Evolutionary conservation across 2,113 vertebrate species (phyloP), one percentile per base, ranked within the genome.

Genomic region (Protomyctophum bolini): DNA sequence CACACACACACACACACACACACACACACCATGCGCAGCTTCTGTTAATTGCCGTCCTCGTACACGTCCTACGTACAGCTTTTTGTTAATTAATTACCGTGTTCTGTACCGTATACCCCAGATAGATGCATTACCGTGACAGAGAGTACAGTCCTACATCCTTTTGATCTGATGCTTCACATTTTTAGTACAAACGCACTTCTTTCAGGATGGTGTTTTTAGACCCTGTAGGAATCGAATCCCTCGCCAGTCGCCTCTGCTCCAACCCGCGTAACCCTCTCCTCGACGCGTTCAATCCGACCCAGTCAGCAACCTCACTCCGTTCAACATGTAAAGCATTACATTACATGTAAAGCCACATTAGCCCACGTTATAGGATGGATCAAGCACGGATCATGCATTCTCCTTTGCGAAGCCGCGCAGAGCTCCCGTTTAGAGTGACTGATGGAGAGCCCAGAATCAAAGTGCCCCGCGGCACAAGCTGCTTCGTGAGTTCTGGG

Each of bases 361-460:
- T 41, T 41, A 41, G 33, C 33, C 21, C 33, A 41, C 5, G 1
- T 41, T 41, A 41, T 84, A 79, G 87, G 81, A 80, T 82, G 84
- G 87, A 75, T 68, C n/a, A 82, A 81, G 76, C 69, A 72, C 70
- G n/a, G n/a, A n/a, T 2, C 21, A 21, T 28, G 63, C 86, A 68
- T 41, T 84, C 73, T 80, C 59, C 41, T 72, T 67, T 86, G 73
- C 77, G 84, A 72, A 21, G 75, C 58, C 85, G 81, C 79, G 79
- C 86, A 83, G 75, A 86, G 85, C 83, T 79, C 66, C 21, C 66
- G 68, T 81, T 89, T 77, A 76, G 81, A 83, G 82, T 77, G 85
- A 88, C 72, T 86, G 86, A 91, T 89, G 58, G 59, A 74, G 77
- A 77, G 85, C 88, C 89, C 84, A 86, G 83, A 87, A 89, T 84